phyloP scores from a whole-genome alignment of 35 echinoderm and acorn worm species.

The Ophioderma brevispina region DNA sequence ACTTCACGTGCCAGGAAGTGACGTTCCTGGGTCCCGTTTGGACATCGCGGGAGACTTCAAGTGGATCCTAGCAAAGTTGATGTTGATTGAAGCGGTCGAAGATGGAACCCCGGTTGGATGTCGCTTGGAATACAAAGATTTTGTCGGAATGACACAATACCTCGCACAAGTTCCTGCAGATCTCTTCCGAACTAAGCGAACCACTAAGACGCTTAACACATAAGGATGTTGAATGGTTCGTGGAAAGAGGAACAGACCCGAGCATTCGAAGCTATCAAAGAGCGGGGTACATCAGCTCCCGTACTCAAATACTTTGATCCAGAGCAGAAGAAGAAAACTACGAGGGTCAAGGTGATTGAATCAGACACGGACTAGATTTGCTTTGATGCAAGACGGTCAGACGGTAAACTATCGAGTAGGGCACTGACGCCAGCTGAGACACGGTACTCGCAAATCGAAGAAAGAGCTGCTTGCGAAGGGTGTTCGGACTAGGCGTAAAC shows the following conservation, averaged over 20 bases:
- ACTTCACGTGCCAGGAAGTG: conserved; percentile 50
- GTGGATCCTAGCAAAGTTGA: conserved; percentile 53
- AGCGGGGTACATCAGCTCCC: conserved; percentile 28
- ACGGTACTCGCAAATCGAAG: too few relatives aligned
- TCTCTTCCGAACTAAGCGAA: conserved; percentile 40
- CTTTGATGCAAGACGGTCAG: too few relatives aligned
- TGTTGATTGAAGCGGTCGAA: conserved; percentile 17
- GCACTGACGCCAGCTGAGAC: too few relatives aligned
- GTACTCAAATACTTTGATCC: conserved; percentile 50
- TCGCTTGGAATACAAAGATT: conserved; percentile 51
- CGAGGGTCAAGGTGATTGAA: too few relatives aligned
- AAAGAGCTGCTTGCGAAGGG: too few relatives aligned
- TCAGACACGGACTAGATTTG: too few relatives aligned
- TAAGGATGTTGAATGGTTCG: conserved; percentile 54
- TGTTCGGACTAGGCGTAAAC: too few relatives aligned
- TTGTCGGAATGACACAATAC: conserved; percentile 65
- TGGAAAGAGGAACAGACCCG: too few relatives aligned
- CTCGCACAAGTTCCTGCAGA: conserved; percentile 51
- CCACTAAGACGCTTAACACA: conserved; percentile 54
- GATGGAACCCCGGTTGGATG: conserved; percentile 44
- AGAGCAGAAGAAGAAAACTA: too few relatives aligned
- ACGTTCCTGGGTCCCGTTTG: conserved; percentile 56
- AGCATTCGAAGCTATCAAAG: too few relatives aligned
- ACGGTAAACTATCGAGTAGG: too few relatives aligned
- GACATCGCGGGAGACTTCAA: too few relatives aligned